Base-by-base conservation (phyloP, 2,888 invertebrate genomes). In the Dyspetes luteomarginatus region DNA sequence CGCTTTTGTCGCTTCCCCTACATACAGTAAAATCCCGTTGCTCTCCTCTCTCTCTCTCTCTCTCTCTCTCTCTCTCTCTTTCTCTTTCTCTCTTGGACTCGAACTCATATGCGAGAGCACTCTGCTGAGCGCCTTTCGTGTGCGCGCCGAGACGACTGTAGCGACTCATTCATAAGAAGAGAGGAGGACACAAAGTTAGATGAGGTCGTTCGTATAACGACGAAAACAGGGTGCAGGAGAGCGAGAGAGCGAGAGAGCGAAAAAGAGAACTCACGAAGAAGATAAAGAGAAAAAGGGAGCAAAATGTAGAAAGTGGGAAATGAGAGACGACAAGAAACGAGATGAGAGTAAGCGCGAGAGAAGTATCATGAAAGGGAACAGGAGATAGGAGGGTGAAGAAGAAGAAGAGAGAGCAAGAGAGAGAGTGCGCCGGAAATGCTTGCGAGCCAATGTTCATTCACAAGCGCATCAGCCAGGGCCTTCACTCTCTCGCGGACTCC, bases 391-490 rank as follows among this genome's bases (percentile, higher is more conserved):
- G 36, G 24, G 60, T 58, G 65, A 19, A 68, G 41, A 60, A 15
- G 71, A 65, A 65, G 41, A 28, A 41, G 30, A 69, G 68, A 36
- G 52, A 71, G 50, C 41, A 52, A 65, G 74, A 52, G 68, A 67
- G 67, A 74, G 85, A 83, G 84, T 85, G 85, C 88, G 89, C 92
- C 91, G 92, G 92, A 92, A 92, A 91, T 87, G 90, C 88, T 82
- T 78, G 88, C 90, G 87, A 90, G 89, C 89, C 91, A 91, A 90
- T 88, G 90, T 91, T 92, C 92, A 91, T 92, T 92, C 92, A 91
- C 91, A 89, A 91, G 85, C 88, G 82, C 75, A 78, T 72, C 79
- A 82, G 65, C 77, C 56, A 52, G 60, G 62, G 83, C 82, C 80
- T 78, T 81, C 69, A 68, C 75, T 64, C 77, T 62, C 62, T 73